phyloP scores from a whole-genome alignment of 92 coral and sea anemone genomes.

The Chrysogorgia sp. region DNA sequence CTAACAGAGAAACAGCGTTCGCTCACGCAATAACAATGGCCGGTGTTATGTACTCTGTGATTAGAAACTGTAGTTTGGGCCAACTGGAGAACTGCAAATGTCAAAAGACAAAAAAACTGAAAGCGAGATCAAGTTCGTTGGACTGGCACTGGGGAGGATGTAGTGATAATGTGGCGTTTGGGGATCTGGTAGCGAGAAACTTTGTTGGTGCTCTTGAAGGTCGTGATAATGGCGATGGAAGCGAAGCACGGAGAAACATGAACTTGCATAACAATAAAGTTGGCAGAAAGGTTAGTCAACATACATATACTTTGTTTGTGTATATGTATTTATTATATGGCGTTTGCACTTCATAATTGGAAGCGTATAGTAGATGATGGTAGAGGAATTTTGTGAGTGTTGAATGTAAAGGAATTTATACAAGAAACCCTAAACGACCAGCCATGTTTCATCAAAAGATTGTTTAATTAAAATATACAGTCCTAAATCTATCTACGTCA shows the following conservation, averaged over 20 bases:
- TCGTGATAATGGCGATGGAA: conserved; percentile 11
- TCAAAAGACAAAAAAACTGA: conserved; percentile 32
- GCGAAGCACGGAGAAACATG: conserved; percentile 58
- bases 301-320: neutral
- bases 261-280: conserved; percentile 87
- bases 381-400: no score
- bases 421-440: no score
- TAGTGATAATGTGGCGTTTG: conserved; percentile 81
- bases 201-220: conserved; percentile 73
- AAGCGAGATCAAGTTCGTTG: conserved; percentile 24
- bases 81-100: conserved; percentile 76
- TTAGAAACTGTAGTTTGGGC: conserved; percentile 64
- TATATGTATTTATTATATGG: neutral
- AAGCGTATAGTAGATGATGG: no score
- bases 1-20: conserved; percentile 75
- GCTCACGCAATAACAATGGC: conserved; percentile 77
- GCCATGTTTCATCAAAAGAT: no score
- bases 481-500: no score
- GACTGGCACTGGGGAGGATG: conserved; percentile 77
- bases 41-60: conserved; percentile 67
- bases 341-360: neutral
- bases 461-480: no score
- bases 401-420: no score
- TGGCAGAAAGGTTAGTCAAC: conserved; percentile 88
- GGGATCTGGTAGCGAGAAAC: conserved; percentile 71